Conservation (phyloP, 2,113 vertebrate species). For the Lepidothrix coronata region DNA sequence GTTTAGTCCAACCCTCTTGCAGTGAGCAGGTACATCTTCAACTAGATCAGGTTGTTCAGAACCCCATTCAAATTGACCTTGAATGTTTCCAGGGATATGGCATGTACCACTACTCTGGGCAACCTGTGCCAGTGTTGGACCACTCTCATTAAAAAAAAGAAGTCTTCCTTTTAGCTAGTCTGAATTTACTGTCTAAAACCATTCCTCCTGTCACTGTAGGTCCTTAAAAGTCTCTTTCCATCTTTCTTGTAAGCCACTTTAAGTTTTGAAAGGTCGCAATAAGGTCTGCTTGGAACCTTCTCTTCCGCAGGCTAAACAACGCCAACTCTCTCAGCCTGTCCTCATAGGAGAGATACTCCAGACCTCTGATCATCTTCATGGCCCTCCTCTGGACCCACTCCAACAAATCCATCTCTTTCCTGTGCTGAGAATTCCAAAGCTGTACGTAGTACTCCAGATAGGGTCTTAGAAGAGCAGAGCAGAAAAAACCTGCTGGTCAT, state of each 20-base stretch:
- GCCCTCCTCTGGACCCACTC: accelerated
- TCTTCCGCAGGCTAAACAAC: neutral
- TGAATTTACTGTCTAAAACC: neutral
- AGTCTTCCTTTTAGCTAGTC: neutral
- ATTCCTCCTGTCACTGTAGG: accelerated
- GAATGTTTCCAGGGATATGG: neutral
- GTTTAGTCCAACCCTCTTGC: neutral
- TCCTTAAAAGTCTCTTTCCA: neutral
- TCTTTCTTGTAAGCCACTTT: neutral
- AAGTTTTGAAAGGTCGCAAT: neutral
- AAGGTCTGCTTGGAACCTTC: neutral
- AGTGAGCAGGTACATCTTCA: neutral
- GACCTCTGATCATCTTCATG: neutral
- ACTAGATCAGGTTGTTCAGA: neutral
- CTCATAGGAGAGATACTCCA: neutral
- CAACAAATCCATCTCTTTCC: accelerated
- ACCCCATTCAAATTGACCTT: accelerated
- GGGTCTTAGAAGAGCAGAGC: accelerated
- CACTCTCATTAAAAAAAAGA: neutral
- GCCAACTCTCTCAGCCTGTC: neutral
- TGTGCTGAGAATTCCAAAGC: neutral
- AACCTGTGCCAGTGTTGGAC: neutral
- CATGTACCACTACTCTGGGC: neutral
- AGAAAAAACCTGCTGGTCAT: accelerated
- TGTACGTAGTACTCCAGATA: neutral